Base-by-base conservation (phyloP, 2,888 invertebrate genomes). In the Diarsia rubi region DNA sequence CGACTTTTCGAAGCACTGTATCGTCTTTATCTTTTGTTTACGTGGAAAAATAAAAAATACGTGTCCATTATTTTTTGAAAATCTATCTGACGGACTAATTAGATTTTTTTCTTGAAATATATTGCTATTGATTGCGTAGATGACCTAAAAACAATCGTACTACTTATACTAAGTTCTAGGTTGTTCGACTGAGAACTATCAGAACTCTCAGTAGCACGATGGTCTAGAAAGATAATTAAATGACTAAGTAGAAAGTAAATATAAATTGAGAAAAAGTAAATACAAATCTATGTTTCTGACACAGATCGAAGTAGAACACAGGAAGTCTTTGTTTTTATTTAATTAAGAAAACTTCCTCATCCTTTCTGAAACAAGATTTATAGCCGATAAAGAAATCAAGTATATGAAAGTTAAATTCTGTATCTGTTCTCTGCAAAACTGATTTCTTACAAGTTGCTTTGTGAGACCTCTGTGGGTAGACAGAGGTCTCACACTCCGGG, bases 261-360 rank as follows among this genome's bases (percentile, higher is more conserved):
- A 59, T 11, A 59, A 27, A 54, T 44, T 9, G 31, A 73, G n/a
- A 21, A 47, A 31, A 74, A 74, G 31, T 54, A 81, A 57, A 57
- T 31, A 74, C 21, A 63, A 47, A 42, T 63, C 74, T 79, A 9
- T 24, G 21, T 80, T 47, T 73, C 42, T 44, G 21, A 31, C 14
- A 31, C 47, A 49, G 42, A 63, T 63, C 21, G 14, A 44, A 74
- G 47, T 49, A 49, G 47, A 63, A 44, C 9, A 42, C 21, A 57
- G 19, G 47, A 31, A 81, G 54, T 63, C 44, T 63, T 76, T 79
- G 47, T 54, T 62, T 76, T 62, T 52, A 47, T 81, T 73, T 31
- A 27, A 74, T 24, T 24, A n/a, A 73, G 21, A 21, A 52, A n/a
- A 27, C n/a, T 60, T 80, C 24, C 19, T 72, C 42, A 16, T 37